phyloP scores from a whole-genome alignment of 2,113 vertebrate species.

The Tragulus kanchil region DNA sequence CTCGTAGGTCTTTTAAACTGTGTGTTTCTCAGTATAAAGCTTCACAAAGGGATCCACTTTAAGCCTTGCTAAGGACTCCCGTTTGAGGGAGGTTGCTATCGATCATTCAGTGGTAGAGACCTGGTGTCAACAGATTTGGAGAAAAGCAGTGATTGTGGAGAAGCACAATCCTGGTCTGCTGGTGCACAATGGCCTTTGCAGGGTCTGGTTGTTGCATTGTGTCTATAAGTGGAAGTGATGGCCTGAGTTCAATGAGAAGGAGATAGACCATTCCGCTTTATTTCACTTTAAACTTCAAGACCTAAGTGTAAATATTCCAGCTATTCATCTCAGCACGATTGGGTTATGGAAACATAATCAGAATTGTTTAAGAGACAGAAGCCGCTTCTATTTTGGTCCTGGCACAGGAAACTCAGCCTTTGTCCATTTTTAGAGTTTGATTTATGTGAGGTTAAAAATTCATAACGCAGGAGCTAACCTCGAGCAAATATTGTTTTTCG shows the following conservation, averaged over 20 bases:
- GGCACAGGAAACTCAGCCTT: slow-evolving; percentile 76
- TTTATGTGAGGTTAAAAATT: slow-evolving; percentile 87
- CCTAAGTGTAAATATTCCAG: slow-evolving; percentile 78
- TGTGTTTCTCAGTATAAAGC: neutral
- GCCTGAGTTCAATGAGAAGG: rapidly evolving
- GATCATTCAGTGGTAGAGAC: neutral
- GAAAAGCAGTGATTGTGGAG: rapidly evolving
- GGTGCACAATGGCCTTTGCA: neutral
- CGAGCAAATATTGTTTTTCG: slow-evolving; percentile 85
- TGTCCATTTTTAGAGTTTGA: slow-evolving; percentile 84
- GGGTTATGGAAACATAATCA: slow-evolving; percentile 80
- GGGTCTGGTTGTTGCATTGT: neutral
- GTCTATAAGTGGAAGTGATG: neutral
- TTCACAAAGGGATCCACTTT: neutral
- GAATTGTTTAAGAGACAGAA: slow-evolving; percentile 74
- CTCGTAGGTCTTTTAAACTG: neutral
- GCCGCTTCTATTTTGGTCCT: slow-evolving; percentile 80
- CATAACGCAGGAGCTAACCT: slow-evolving; percentile 79
- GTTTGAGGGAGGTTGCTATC: neutral
- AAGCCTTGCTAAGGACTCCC: neutral
- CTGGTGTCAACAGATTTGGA: neutral
- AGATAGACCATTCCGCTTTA: slow-evolving; percentile 38
- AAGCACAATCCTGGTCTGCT: neutral
- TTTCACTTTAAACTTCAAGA: slow-evolving; percentile 76
- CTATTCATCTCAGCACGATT: slow-evolving; percentile 80